Conservation (phyloP, 2,113 vertebrate genomes). For the Phrynocephalus versicolor region DNA sequence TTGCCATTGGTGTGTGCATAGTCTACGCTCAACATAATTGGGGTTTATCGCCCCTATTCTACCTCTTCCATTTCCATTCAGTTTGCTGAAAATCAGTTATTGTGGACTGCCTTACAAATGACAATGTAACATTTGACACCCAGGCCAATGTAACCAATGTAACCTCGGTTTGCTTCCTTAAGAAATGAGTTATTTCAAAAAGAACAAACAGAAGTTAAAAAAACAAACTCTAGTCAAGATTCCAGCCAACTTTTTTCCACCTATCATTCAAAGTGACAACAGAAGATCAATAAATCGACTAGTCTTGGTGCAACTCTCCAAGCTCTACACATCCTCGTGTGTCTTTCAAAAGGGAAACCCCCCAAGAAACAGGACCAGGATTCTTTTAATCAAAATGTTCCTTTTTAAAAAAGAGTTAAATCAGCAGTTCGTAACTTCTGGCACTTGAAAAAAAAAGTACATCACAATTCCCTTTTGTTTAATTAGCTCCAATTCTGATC, state of each 20-base stretch:
- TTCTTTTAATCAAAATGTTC: background rate
- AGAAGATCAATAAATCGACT: background rate
- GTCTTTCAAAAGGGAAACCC: background rate
- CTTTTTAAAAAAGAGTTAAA: background rate
- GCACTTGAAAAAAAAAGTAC: background rate
- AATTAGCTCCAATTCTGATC: background rate
- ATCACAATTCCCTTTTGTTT: slow-evolving; percentile 3
- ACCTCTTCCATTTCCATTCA: background rate
- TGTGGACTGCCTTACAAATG: background rate
- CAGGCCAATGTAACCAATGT: too few relatives aligned
- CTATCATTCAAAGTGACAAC: background rate
- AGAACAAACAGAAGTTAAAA: background rate
- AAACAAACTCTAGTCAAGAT: background rate
- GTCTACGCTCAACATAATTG: background rate
- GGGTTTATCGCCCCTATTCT: background rate
- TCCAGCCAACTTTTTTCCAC: background rate
- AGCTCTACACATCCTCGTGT: background rate
- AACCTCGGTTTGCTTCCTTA: background rate
- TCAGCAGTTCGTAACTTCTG: background rate
- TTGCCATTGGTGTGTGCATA: background rate
- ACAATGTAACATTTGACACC: too few relatives aligned
- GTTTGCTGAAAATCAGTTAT: background rate
- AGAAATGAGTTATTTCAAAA: background rate
- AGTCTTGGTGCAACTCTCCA: background rate
- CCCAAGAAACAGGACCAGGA: background rate